These are phyloP conservation scores for Drosophila formosana DNA, from an alignment of 2,888 invertebrate species.

Conservation along the genomic window DNA sequence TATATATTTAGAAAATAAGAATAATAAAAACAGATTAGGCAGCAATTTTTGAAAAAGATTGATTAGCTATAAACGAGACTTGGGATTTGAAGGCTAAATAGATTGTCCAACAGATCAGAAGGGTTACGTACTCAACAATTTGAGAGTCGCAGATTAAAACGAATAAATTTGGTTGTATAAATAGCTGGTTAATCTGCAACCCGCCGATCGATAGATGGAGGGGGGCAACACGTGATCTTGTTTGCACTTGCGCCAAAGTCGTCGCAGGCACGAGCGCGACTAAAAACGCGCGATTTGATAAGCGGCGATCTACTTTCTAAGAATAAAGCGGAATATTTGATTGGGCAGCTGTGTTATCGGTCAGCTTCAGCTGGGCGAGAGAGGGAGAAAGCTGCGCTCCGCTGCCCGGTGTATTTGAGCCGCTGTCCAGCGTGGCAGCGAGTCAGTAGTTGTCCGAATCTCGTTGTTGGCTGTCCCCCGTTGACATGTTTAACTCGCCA, in stretches of 20 bases:
- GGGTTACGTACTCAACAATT: not conserved
- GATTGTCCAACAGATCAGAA: not conserved
- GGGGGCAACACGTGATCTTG: conserved; percentile 64
- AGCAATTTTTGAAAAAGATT: not conserved
- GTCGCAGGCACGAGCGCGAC: conserved; percentile 44
- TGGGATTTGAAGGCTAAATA: not conserved
- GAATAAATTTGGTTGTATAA: conserved; percentile 1
- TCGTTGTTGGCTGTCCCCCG: not conserved
- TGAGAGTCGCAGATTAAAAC: not conserved
- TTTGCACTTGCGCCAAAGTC: conserved; percentile 49
- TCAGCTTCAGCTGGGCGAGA: not conserved
- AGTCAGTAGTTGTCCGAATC: conserved; percentile 53
- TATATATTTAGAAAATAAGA: not conserved
- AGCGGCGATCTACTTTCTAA: conserved; percentile 40
- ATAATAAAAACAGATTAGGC: not conserved
- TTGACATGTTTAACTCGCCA: conserved; percentile 39
- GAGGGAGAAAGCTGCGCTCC: not conserved
- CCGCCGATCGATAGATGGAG: conserved; percentile 14
- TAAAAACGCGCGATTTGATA: conserved; percentile 50
- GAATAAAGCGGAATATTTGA: conserved; percentile 12
- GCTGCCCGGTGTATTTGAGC: conserved; percentile 47
- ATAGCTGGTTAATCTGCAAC: not conserved
- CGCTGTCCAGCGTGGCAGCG: conserved; percentile 17
- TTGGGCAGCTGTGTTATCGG: conserved; percentile 1
- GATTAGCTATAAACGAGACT: not conserved